These are phyloP conservation scores for Trichonephila inaurata DNA, from an alignment of 1,140 invertebrate species.

Conservation along the genomic window DNA sequence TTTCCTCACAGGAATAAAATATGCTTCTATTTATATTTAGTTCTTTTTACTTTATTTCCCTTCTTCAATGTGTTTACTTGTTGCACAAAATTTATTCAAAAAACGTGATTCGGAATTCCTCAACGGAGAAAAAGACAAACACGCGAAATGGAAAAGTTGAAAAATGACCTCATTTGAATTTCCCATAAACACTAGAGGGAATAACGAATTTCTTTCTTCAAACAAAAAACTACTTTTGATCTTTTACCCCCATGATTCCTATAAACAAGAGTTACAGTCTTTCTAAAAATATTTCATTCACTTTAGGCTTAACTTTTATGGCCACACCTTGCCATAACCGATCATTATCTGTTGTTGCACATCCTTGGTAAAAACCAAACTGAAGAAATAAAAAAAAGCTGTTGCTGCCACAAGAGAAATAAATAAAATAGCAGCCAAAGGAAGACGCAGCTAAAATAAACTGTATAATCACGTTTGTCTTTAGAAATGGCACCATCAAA, in stretches of 20 bases:
- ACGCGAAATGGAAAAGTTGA: not conserved
- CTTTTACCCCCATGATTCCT: not conserved
- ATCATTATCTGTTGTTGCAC: not conserved
- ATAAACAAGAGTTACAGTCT: not conserved
- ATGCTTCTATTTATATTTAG: too few species aligned
- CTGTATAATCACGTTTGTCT: slow-evolving; percentile 39
- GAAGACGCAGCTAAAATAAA: not conserved
- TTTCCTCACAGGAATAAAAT: too few species aligned
- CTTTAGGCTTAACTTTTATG: not conserved
- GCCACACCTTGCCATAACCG: not conserved
- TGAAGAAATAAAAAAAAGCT: not conserved
- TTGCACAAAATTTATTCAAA: not conserved
- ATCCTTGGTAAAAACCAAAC: not conserved
- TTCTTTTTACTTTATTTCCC: not conserved
- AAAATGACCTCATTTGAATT: not conserved
- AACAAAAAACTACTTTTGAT: not conserved
- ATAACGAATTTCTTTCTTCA: not conserved
- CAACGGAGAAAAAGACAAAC: not conserved
- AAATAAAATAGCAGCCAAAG: not conserved
- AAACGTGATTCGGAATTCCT: not conserved
- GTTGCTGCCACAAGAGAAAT: not conserved
- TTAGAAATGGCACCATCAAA: slow-evolving; percentile 26
- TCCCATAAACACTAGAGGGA: not conserved
- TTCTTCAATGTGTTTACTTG: not conserved
- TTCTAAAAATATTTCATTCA: not conserved